Evolutionary conservation across 37 sponge, comb jelly and placozoan genomes (phyloP).

Genomic region (Bolinopsis microptera): DNA sequence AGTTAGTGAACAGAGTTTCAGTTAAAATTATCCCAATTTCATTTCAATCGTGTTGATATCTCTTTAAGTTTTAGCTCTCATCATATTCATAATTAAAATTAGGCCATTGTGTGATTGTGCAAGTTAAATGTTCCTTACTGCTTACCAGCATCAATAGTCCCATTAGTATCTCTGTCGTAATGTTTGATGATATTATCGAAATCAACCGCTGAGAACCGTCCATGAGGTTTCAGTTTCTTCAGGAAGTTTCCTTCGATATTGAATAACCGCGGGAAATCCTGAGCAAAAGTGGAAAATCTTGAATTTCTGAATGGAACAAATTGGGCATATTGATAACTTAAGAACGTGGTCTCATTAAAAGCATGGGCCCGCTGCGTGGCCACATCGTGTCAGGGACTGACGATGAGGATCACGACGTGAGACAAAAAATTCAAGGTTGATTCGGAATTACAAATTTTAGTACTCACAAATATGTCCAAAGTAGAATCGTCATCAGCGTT

Average conservation of each 20-base stretch:
- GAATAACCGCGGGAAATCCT: constrained; percentile 58
- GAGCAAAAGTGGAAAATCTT: background rate
- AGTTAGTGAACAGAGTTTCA: no score
- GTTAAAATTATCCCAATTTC: no score
- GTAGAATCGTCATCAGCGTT: background rate
- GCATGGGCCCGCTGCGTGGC: no score
- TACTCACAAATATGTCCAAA: constrained; percentile 53
- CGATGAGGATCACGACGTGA: no score
- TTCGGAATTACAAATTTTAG: no score
- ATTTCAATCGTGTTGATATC: no score
- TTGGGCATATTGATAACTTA: background rate
- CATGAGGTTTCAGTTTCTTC: constrained; percentile 56
- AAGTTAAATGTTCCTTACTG: background rate
- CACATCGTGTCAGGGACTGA: no score
- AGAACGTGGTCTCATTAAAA: no score
- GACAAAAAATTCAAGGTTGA: no score
- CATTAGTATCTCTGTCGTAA: constrained; percentile 57
- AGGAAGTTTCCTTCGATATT: constrained; percentile 53
- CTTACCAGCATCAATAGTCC: constrained; percentile 66
- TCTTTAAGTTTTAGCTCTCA: no score
- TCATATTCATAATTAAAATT: no score
- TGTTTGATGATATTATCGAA: constrained; percentile 64
- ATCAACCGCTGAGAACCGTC: constrained; percentile 41
- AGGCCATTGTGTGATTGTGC: no score
- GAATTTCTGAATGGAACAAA: background rate